These are phyloP conservation scores for Tetramorium alpestre DNA, from an alignment of 1,140 invertebrate species.

Conservation along the genomic window DNA sequence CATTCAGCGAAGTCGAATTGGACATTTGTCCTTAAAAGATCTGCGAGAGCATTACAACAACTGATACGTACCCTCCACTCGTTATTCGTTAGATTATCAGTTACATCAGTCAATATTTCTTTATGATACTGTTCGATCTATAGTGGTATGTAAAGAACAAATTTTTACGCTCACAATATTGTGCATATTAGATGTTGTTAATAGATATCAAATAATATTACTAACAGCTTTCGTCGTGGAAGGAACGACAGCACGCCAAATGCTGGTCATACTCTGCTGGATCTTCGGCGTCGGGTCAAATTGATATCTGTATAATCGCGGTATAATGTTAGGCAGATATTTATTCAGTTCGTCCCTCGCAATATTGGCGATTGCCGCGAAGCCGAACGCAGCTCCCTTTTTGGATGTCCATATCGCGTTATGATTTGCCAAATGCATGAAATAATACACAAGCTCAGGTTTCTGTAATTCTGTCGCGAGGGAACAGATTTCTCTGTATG, in stretches of 20 bases:
- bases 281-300: conserved; percentile 97
- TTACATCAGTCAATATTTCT: conserved; percentile 93
- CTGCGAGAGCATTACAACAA: conserved; percentile 94
- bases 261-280: conserved; percentile 95
- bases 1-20: conserved; percentile 79
- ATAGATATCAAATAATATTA: conserved; percentile 56
- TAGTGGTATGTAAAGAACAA: conserved; percentile 39
- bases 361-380: conserved; percentile 93
- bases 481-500: conserved; percentile 97
- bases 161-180: conserved; percentile 18
- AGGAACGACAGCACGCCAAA: conserved; percentile 95
- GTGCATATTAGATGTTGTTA: not conserved
- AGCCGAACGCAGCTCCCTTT: conserved; percentile 96
- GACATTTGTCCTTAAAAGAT: conserved; percentile 89
- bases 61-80: conserved; percentile 96
- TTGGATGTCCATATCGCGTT: conserved; percentile 97
- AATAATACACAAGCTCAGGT: conserved; percentile 97
- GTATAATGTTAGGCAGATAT: conserved; percentile 94
- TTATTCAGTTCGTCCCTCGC: conserved; percentile 93
- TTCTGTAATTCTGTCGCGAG: conserved; percentile 97
- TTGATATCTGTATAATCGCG: conserved; percentile 94
- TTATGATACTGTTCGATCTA: conserved; percentile 95
- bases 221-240: conserved; percentile 94
- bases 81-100: conserved; percentile 92
- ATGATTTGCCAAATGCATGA: conserved; percentile 97